Evolutionary conservation across 2,113 vertebrate species (phyloP), one percentile per base, ranked within the genome.

Genomic region (Coracopsis vasa): DNA sequence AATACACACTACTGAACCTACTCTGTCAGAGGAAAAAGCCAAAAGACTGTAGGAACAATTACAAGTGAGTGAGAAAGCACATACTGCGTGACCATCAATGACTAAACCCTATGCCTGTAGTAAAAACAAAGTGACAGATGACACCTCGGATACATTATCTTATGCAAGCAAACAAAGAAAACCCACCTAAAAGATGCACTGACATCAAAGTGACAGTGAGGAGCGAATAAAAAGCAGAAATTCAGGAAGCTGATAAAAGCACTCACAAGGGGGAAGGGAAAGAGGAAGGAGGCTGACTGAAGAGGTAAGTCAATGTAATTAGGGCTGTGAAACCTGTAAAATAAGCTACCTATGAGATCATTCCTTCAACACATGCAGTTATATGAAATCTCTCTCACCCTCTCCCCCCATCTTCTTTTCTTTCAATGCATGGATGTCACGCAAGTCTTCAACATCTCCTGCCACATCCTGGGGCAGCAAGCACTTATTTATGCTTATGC

Each of bases 221-320:
- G 48, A 92, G n/a, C 17, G 72, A 96, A 91, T 81, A 74, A 88
- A 84, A 67, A 47, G 41, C 67, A 91, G 84, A 90, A 80, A 94
- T 73, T 88, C 91, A 91, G 69, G 83, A 94, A 94, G 62, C 92
- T 94, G 79, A 96, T 82, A 73, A 88, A 94, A 93, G 91, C 64
- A 84, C 27, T 64, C 51, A 33, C 16, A 84, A 47, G 31, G 44
- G 27, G 17, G 41, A 88, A 77, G 35, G 58, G 53, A 45, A 90
- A 8, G 80, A 80, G 62, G 50, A 60, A 80, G 11, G 13, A 21
- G 45, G 54, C 16, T 80, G 77, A 91, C 80, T 87, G 84, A 86
- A 87, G 28, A 86, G 37, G 79, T 60, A 93, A 94, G 75, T 86
- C 92, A 86, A 29, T 16, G 15, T 70, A 88, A 97, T 83, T 58